Conservation (phyloP, 1,140 invertebrate species). For the Anadara kagoshimensis region DNA sequence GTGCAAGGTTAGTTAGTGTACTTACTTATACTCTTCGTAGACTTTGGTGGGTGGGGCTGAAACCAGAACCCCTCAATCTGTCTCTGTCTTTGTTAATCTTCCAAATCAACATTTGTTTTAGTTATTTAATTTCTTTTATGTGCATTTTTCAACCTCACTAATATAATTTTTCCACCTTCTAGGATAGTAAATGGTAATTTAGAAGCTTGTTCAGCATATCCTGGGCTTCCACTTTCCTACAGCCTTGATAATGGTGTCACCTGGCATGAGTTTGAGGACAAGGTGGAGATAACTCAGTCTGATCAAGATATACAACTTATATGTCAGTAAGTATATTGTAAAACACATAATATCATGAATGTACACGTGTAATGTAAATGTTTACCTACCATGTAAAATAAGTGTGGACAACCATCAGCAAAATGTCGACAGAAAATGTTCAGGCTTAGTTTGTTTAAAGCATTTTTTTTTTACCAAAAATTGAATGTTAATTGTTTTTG, state of each 20-base stretch:
- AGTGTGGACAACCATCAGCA: too few relatives aligned
- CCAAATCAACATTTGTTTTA: background rate
- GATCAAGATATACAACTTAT: too few relatives aligned
- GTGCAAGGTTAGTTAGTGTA: slow-evolving; percentile 46
- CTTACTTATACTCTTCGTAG: background rate
- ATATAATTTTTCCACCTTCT: slow-evolving; percentile 16
- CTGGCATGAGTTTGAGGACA: slow-evolving; percentile 47
- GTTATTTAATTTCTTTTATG: background rate
- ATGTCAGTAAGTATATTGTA: too few relatives aligned
- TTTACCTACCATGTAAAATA: too few relatives aligned
- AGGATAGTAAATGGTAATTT: slow-evolving; percentile 50
- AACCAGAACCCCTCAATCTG: background rate
- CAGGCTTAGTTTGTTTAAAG: too few relatives aligned
- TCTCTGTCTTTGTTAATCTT: background rate
- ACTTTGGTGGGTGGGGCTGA: background rate
- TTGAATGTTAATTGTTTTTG: too few relatives aligned
- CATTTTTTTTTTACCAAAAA: too few relatives aligned
- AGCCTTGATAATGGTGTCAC: slow-evolving; percentile 50
- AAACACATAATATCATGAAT: too few relatives aligned
- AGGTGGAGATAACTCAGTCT: slow-evolving; percentile 33
- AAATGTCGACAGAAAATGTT: too few relatives aligned
- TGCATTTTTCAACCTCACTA: too few relatives aligned
- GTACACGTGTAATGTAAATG: too few relatives aligned
- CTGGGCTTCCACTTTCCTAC: slow-evolving; percentile 56
- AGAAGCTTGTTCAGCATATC: slow-evolving; percentile 53